Base-by-base conservation (phyloP, 92 coral and sea anemone species). In the Blastomussa wellsi region DNA sequence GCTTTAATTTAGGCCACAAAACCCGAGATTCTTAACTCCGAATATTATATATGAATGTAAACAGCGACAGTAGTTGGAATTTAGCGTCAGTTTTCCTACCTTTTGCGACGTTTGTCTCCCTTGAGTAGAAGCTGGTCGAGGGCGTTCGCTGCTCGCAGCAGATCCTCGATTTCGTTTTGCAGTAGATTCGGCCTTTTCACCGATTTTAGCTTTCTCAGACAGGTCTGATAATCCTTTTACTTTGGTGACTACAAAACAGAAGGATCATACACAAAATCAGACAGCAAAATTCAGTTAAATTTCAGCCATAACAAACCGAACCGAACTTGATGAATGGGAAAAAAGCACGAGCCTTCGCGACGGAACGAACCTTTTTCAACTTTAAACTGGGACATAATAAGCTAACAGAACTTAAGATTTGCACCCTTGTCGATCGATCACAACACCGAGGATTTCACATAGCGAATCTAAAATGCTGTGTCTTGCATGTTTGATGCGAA, bases 361-460 rank as follows among this genome's bases (percentile, higher is more conserved):
- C 65, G 7, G 39, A 20, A n/a, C 95, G n/a, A 49, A 96, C 98
- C 98, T 92, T 93, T 94, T 87, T 96, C 95, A 20, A 96, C 98
- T 85, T 90, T 90, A 68, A 96, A 96, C 86, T 91, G 95, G 89
- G 98, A 94, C 98, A 93, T 93, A 38, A 81, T 90, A 87, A 28
- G 81, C 72, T 80, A 59, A 74, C 66, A 76, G 52, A 79, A 77
- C 32, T 60, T 68, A 88, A 80, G 24, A 60, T 39, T 72, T 47
- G 78, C 31, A 3, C 36, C 59, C 77, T 67, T 72, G 53, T 49
- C 35, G 73, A 66, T 62, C 84, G 72, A 70, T 83, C 78, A 76
- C 59, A 82, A 47, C 60, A 75, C 78, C 24, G 8, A 53, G 76
- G 79, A 51, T 36, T 76, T 82, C 85, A 89, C 90, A 92, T 81